Evolutionary conservation across 2,113 vertebrate species (phyloP).

Genomic region (Mustela nigripes): DNA sequence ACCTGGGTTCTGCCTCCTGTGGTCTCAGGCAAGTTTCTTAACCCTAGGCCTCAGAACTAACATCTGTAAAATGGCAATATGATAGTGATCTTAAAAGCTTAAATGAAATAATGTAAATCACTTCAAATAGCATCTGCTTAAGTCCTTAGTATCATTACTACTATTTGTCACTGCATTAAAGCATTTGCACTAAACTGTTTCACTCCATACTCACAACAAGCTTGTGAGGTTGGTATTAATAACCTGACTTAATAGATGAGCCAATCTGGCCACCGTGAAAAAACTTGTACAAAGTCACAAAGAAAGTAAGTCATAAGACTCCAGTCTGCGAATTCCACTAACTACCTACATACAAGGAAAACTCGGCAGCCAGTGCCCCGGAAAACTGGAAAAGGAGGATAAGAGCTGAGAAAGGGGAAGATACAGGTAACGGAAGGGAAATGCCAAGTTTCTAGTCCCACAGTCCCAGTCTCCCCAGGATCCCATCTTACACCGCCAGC

Average conservation of each 20-base stretch:
- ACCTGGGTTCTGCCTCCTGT: slow-evolving; percentile 3
- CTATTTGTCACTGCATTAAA: neutral
- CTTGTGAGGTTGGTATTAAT: neutral
- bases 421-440: neutral
- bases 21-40: slow-evolving; percentile 2
- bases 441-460: neutral
- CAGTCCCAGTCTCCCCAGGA: neutral
- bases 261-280: neutral
- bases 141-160: neutral
- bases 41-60: neutral
- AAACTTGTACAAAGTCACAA: slow-evolving; percentile 20
- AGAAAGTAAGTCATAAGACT: neutral
- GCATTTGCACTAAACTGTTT: neutral
- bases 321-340: neutral
- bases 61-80: neutral
- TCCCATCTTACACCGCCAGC: neutral
- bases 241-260: slow-evolving; percentile 9
- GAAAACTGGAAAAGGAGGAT: neutral
- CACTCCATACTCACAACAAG: slow-evolving; percentile 16
- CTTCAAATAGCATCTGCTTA: neutral
- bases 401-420: neutral
- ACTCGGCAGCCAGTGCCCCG: neutral
- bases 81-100: neutral
- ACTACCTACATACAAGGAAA: slow-evolving; percentile 52
- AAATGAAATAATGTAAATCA: neutral